Percentiles rank a stretch among this genome's conserved stretches.
phyloP scores from a whole-genome alignment of 2,113 vertebrate species.

The Halichoeres trimaculatus region DNA sequence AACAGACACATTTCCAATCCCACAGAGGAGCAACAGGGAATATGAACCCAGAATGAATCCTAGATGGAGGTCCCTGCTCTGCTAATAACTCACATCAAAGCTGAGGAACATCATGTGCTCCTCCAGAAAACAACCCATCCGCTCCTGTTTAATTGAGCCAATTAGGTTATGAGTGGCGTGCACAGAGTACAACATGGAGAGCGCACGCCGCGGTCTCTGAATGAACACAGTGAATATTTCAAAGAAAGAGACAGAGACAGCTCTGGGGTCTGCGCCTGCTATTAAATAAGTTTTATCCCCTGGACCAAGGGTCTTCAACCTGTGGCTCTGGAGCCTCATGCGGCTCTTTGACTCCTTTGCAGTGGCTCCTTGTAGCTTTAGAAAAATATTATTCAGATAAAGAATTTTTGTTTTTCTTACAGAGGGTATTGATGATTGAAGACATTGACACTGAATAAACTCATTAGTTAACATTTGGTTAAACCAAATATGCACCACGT shows the following conservation, averaged over 20 bases:
- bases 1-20: background rate
- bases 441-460: no score
- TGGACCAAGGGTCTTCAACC: no score
- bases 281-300: constrained; percentile 10
- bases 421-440: no score
- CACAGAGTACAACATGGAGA: constrained; percentile 17
- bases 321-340: no score
- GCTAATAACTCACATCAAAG: constrained; percentile 42
- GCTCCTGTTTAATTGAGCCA: constrained; percentile 44
- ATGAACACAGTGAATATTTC: constrained; percentile 34
- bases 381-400: no score
- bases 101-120: constrained; percentile 55
- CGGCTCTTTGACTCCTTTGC: no score
- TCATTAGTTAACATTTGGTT: no score
- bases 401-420: no score
- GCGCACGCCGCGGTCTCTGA: background rate
- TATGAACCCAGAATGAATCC: constrained; percentile 30
- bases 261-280: background rate
- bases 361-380: no score
- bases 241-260: background rate
- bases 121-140: constrained; percentile 48
- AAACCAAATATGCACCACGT: no score
- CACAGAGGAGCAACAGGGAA: constrained; percentile 5
- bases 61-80: constrained; percentile 5
- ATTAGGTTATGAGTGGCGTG: constrained; percentile 57